A percentile compares a stretch with the other conserved stretches of the same genome.
phyloP scores from a whole-genome alignment of 2,888 invertebrate species.

The Drosophila pseudotalamancana region DNA sequence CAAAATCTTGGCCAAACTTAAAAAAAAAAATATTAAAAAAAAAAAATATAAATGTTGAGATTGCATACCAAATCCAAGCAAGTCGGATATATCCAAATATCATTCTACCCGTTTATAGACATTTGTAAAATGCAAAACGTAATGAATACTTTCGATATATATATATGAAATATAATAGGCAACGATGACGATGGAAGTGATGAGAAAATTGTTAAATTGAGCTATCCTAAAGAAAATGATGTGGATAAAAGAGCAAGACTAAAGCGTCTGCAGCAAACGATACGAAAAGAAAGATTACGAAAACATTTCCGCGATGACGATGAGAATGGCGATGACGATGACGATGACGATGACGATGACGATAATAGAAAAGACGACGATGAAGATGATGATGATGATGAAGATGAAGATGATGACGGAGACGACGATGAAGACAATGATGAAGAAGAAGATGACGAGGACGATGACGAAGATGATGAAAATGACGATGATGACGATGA shows the following conservation, averaged over 20 bases:
- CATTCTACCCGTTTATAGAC: conserved; percentile 61
- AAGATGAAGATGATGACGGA: conserved; percentile 17
- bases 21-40: conserved; percentile 18
- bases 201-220: conserved; percentile 69
- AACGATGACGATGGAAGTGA: conserved; percentile 73
- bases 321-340: conserved; percentile 82
- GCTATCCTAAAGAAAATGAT: conserved; percentile 74
- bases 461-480: conserved; percentile 53
- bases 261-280: conserved; percentile 83
- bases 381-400: conserved; percentile 34
- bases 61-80: conserved; percentile 50
- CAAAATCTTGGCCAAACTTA: conserved; percentile 42
- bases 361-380: conserved; percentile 61
- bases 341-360: conserved; percentile 65
- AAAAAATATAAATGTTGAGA: conserved; percentile 13
- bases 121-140: conserved; percentile 62
- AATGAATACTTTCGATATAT: conserved; percentile 67
- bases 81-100: conserved; percentile 54
- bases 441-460: conserved; percentile 83
- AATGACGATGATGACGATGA: conserved; percentile 31
- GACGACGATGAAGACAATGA: conserved; percentile 83
- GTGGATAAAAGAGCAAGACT: conserved; percentile 65
- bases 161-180: conserved; percentile 66
- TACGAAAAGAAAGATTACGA: conserved; percentile 80
- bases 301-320: conserved; percentile 83